Base-by-base conservation (phyloP, 2,888 invertebrate species). In the Dugesia japonica region DNA sequence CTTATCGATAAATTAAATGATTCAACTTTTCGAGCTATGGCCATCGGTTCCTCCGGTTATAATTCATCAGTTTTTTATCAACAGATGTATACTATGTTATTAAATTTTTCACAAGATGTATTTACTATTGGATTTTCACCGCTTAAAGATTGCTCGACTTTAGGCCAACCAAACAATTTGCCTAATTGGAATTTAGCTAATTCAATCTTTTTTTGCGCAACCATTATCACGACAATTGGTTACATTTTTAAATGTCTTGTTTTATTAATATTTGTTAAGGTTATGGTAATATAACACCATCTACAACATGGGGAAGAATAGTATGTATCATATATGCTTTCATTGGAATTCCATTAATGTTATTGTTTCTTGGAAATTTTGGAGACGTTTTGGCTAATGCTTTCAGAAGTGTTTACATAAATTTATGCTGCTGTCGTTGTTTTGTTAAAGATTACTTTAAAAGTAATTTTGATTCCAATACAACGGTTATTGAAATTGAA, bases 141-240 rank as follows among this genome's bases (percentile, higher is more conserved):
- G 17, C 4, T 9, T n/a, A 38, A 26, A 31, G 73, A 78, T 56
- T 78, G 78, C 31, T 26, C 77, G 17, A 77, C 77, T n/a, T 26
- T 78, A 27, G 77, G 77, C 20, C 13, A 33, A 13, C 15, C 72
- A 4, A 27, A 72, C 7, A 77, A 77, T 71, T 42, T 56, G 71
- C 75, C 77, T n/a, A 26, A 1, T 28, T 78, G 78, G 78, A 78
- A 78, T 56, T 78, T 78, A 23, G 71, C 42, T 23, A 78, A 78
- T 28, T 72, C 78, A 1, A 72, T 77, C 7, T 77, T 72, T 20
- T 78, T 78, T 56, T 78, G 42, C 9, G 78, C 78, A 0, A 78
- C 78, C 1, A 78, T 78, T 26, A 72, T 78, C 20, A 78, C 78
- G 9, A 78, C 78, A 0, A 77, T 78, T 26, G 78, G 78, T 78